Evolutionary conservation across 30 jellyfish, hydroid and myxozoan species (phyloP), one percentile per base, ranked within the genome.

Genomic region (Chrysaora quinquecirrha): DNA sequence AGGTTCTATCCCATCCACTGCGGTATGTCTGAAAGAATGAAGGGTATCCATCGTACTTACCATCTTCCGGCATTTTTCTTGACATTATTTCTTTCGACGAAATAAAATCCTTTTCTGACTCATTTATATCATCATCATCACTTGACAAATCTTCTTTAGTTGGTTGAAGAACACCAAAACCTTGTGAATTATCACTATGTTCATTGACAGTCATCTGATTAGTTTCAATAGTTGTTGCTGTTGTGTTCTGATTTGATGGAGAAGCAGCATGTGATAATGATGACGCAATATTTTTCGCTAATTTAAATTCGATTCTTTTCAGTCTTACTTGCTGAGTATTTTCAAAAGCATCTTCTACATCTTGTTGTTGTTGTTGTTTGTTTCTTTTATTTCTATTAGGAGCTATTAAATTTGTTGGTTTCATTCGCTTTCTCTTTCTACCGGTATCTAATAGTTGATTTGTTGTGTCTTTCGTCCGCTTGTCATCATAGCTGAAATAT

Each of bases 241-340:
- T 66, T 38, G 1, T 34, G 23, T 79, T 23, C 43, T 18, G 14
- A 10, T 19, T 2, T 50, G 48, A 19, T 21, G 74, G 92, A 31
- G 68, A 30, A 16, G 60, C 31, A 61, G 73, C 33, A 35, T n/a
- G n/a, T 54, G 67, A 3, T 25, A 77, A 46, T 18, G 81, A 43
- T 29, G 96, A 81, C 30, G 96, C 88, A 47, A 93, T 93, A 48
- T 79, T 93, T 25, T 90, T 87, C 20, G 94, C 96, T 12, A 93
- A 70, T 62, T 93, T 86, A 77, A 93, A 93, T 81, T 93, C 98
- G 30, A 86, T 86, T 64, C 97, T 86, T 60, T 80, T 81, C 89
- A 76, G n/a, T 27, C 49, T 62, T 18, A 76, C 88, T 68, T 75
- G 88, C 30, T 71, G 87, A n/a, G 88, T 10, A 9, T 58, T 89